Evolutionary conservation across 2,888 invertebrate species (phyloP).

Genomic region (Odontothrips loti): DNA sequence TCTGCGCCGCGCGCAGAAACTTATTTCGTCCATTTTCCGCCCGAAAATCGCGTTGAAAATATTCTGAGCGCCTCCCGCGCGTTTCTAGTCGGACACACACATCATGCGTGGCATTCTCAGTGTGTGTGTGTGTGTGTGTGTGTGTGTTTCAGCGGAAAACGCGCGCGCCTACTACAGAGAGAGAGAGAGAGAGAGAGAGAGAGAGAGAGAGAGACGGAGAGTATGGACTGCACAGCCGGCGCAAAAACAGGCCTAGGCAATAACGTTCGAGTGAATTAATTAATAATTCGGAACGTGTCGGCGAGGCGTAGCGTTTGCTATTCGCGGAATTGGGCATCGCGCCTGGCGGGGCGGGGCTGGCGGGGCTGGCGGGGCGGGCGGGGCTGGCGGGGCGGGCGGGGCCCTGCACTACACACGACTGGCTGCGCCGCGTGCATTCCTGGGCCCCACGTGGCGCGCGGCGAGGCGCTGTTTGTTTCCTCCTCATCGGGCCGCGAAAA

Average conservation of each 20-base stretch:
- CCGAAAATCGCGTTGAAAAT: neutral
- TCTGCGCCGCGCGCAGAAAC: neutral
- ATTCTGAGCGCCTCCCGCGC: neutral
- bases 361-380: too few species aligned
- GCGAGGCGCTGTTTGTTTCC: too few species aligned
- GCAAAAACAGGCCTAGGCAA: neutral
- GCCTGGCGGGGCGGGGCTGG: too few species aligned
- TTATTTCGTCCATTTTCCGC: neutral
- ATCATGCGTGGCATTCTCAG: neutral
- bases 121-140: neutral
- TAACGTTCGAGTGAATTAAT: slow-evolving; percentile 3
- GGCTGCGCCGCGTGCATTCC: too few species aligned
- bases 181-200: too few species aligned
- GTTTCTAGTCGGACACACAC: neutral
- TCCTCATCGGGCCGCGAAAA: too few species aligned
- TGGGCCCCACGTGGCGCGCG: too few species aligned
- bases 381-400: too few species aligned
- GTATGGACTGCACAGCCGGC: neutral
- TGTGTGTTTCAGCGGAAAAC: neutral
- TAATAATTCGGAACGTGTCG: slow-evolving; percentile 5
- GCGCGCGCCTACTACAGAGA: too few species aligned
- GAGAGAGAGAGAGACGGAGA: neutral
- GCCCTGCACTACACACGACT: too few species aligned
- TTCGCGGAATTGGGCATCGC: neutral
- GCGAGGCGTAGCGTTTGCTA: neutral